These are phyloP conservation scores for Prietella phreatophila DNA, from an alignment of 2,113 vertebrate genomes.

Conservation along the genomic window DNA sequence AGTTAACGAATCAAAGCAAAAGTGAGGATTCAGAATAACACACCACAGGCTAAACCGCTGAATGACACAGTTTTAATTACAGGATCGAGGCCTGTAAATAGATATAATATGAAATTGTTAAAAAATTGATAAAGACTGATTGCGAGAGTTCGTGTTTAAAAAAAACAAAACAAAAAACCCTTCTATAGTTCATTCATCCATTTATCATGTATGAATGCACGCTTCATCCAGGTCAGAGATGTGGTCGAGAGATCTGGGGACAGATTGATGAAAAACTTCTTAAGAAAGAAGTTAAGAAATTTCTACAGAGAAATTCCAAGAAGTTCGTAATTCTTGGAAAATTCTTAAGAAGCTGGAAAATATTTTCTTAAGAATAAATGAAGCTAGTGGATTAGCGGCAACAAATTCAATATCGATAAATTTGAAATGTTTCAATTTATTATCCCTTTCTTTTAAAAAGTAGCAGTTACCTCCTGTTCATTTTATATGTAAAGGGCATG, in stretches of 20 bases:
- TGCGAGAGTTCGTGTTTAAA: neutral
- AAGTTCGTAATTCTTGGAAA: too few species aligned
- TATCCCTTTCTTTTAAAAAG: too few species aligned
- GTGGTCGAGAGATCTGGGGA: neutral
- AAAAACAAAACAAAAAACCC: neutral
- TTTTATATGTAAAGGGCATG: too few species aligned
- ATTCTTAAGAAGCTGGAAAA: too few species aligned
- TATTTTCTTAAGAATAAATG: too few species aligned
- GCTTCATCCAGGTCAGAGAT: neutral
- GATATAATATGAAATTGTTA: neutral
- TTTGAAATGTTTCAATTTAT: too few species aligned
- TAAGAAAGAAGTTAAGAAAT: too few species aligned
- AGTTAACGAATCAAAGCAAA: slow-evolving; percentile 23
- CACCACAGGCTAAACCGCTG: neutral
- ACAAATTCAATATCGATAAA: too few species aligned
- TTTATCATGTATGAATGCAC: neutral
- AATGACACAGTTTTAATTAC: neutral
- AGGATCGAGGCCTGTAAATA: neutral
- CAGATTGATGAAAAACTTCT: too few species aligned
- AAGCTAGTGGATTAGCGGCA: too few species aligned
- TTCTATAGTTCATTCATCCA: neutral
- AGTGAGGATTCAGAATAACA: slow-evolving; percentile 1
- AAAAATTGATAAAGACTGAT: neutral
- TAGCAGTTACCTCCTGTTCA: too few species aligned
- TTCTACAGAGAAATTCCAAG: too few species aligned